phyloP scores from a whole-genome alignment of 2,113 vertebrate genomes.

The Gracilinanus agilis region DNA sequence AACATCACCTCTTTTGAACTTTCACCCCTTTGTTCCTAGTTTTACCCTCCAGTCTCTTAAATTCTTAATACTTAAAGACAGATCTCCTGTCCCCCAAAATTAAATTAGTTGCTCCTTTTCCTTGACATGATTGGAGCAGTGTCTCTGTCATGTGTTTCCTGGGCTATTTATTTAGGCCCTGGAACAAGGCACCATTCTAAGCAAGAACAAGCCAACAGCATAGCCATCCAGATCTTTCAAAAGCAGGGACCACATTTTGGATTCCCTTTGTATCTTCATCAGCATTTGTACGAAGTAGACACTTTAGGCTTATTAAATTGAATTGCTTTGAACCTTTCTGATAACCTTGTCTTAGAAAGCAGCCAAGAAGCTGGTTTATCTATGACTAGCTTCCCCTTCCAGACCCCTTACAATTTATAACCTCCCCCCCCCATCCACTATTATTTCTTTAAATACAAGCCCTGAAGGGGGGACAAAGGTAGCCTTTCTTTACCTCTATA shows the following conservation, averaged over 20 bases:
- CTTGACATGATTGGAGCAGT: slow-evolving; percentile 9
- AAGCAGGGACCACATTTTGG: not conserved
- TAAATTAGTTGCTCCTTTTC: slow-evolving; percentile 13
- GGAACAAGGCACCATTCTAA: slow-evolving; percentile 18
- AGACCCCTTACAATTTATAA: not conserved
- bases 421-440: not conserved
- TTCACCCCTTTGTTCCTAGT: not conserved
- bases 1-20: not conserved
- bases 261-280: not conserved
- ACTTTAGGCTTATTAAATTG: slow-evolving; percentile 23
- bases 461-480: not conserved
- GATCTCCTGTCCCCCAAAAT: not conserved
- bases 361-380: not conserved
- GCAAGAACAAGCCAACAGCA: not conserved
- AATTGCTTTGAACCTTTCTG: slow-evolving; percentile 6
- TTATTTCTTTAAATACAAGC: slow-evolving; percentile 25
- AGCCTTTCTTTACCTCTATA: not conserved
- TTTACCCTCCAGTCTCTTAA: not conserved
- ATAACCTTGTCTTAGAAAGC: not conserved
- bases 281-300: not conserved
- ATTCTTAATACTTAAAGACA: not conserved
- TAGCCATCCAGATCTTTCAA: slow-evolving; percentile 8
- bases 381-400: not conserved
- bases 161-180: not conserved
- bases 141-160: slow-evolving; percentile 37